Percentiles rank a stretch among this genome's conserved stretches.
These are phyloP conservation scores for Poecile montanus DNA, from an alignment of 2,797 vertebrate genomes.

Conservation along the genomic window DNA sequence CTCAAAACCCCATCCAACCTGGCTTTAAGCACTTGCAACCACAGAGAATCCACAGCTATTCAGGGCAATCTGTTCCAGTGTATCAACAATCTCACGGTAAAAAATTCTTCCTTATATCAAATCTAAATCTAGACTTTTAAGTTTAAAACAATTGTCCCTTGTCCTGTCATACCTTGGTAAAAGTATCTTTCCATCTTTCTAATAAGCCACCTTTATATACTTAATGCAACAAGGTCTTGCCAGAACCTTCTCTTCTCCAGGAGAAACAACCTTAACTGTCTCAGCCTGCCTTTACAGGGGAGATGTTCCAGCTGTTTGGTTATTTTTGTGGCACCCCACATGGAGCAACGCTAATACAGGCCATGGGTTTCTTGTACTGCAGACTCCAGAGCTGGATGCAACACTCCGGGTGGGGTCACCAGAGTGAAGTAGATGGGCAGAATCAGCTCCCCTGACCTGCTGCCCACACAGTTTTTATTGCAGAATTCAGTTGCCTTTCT, in stretches of 20 bases:
- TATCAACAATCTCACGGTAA: neutral
- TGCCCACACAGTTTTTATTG: fast-evolving
- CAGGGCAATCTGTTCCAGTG: neutral
- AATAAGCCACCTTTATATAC: neutral
- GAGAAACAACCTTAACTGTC: neutral
- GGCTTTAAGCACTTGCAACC: neutral
- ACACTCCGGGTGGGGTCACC: neutral
- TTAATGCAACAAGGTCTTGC: neutral
- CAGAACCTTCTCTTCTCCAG: neutral
- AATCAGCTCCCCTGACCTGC: neutral
- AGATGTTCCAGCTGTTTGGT: neutral
- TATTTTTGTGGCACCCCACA: neutral
- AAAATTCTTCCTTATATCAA: neutral
- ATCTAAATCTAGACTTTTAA: neutral
- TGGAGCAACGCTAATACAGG: neutral
- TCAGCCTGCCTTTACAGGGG: neutral
- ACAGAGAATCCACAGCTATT: fast-evolving
- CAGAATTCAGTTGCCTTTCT: neutral
- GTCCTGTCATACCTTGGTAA: neutral
- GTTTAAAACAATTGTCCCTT: neutral
- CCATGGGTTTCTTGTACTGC: neutral
- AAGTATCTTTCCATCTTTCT: neutral
- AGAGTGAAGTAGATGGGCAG: fast-evolving
- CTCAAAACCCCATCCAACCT: neutral
- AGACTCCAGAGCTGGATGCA: neutral